Conservation (phyloP, 2,888 invertebrate genomes). For the Timandra comae region DNA sequence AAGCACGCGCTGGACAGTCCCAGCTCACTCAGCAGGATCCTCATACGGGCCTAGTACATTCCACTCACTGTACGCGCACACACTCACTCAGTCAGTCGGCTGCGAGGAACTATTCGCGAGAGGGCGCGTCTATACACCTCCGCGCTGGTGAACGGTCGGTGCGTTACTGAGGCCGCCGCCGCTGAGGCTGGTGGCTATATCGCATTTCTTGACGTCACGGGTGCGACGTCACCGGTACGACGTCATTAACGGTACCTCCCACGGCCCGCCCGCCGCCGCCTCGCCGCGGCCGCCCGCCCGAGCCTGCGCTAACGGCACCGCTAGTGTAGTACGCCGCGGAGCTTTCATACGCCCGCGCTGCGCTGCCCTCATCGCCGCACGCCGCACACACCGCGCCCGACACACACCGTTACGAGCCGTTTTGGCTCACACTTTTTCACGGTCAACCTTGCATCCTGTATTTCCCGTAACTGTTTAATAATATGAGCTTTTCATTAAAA, state of each 20-base stretch:
- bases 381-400: slow-evolving; percentile 22
- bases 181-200: slow-evolving; percentile 74
- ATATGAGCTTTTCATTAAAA: too few relatives aligned
- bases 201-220: slow-evolving; percentile 72
- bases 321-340: slow-evolving; percentile 65
- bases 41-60: slow-evolving; percentile 74
- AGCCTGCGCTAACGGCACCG: slow-evolving; percentile 75
- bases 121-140: slow-evolving; percentile 50
- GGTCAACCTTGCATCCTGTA: too few relatives aligned
- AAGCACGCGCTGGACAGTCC: slow-evolving; percentile 75
- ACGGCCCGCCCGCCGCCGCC: slow-evolving; percentile 71
- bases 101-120: slow-evolving; percentile 41
- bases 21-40: slow-evolving; percentile 76
- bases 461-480: too few relatives aligned
- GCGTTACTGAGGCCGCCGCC: slow-evolving; percentile 77
- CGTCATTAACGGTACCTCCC: slow-evolving; percentile 77
- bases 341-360: slow-evolving; percentile 58
- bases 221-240: slow-evolving; percentile 62
- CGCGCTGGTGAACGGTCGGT: slow-evolving; percentile 70
- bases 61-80: slow-evolving; percentile 75
- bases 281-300: slow-evolving; percentile 67
- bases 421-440: slow-evolving; percentile 1
- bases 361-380: slow-evolving; percentile 20
- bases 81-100: slow-evolving; percentile 64
- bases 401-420: background rate